phyloP scores from a whole-genome alignment of 2,888 invertebrate species.

The Cephus pulcher region DNA sequence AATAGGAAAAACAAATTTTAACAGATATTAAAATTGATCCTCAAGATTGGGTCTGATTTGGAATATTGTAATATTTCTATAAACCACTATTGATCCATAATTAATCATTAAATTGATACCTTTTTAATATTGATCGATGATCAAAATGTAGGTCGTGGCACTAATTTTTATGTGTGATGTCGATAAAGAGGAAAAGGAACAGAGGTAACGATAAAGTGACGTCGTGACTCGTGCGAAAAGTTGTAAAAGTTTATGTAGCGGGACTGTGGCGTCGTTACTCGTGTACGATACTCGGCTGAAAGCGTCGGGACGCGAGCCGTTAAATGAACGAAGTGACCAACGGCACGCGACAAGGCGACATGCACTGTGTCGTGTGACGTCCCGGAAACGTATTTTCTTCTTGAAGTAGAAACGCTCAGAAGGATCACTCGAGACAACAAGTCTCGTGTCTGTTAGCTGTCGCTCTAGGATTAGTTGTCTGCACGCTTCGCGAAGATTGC shows the following conservation, averaged over 20 bases:
- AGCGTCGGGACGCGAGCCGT: conserved; percentile 8
- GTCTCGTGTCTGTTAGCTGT: neutral
- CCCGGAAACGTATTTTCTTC: conserved; percentile 22
- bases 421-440: neutral
- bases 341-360: conserved; percentile 33
- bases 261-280: conserved; percentile 26
- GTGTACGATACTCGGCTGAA: conserved; percentile 21
- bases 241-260: conserved; percentile 2
- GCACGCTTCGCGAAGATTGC: neutral
- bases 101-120: neutral
- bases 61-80: neutral
- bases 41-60: neutral
- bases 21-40: neutral
- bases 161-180: neutral
- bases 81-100: neutral
- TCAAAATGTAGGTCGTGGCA: neutral
- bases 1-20: neutral
- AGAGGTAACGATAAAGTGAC: neutral
- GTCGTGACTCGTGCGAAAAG: neutral
- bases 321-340: conserved; percentile 24
- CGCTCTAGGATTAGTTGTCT: neutral
- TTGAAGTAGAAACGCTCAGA: neutral
- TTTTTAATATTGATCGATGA: neutral
- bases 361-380: conserved; percentile 34
- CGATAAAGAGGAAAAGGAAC: neutral